Evolutionary conservation across 2,888 invertebrate genomes (phyloP).

Genomic region (Drosophila nigricruria): DNA sequence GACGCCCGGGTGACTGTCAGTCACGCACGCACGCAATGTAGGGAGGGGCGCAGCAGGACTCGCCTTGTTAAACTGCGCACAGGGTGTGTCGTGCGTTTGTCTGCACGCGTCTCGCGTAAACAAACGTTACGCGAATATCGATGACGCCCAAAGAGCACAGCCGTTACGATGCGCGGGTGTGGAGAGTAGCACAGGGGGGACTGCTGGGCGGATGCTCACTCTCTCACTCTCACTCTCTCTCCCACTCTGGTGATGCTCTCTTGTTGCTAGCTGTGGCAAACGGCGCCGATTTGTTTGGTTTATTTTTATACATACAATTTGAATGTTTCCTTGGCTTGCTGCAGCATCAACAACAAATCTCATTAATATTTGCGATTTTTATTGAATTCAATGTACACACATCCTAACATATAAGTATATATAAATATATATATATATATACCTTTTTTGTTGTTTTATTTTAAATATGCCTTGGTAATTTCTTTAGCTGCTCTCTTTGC

Average conservation of each 20-base stretch:
- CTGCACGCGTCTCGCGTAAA: conserved; percentile 43
- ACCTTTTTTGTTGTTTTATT: conserved; percentile 5
- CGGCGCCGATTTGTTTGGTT: conserved; percentile 58
- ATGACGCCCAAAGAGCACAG: conserved; percentile 41
- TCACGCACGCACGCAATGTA: conserved; percentile 33
- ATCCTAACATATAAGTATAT: conserved; percentile 10
- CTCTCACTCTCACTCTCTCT: conserved; percentile 14
- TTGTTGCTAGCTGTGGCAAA: conserved; percentile 53
- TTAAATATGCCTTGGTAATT: conserved; percentile 44
- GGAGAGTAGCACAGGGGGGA: not conserved
- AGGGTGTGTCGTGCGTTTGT: conserved; percentile 49
- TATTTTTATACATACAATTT: conserved; percentile 50
- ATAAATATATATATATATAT: conserved; percentile 6
- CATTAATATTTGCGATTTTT: conserved; percentile 62
- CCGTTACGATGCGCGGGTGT: conserved; percentile 12
- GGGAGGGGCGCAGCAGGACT: conserved; percentile 14
- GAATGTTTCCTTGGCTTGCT: conserved; percentile 48
- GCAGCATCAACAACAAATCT: conserved; percentile 41
- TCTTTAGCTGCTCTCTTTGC: conserved; percentile 29
- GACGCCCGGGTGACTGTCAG: conserved; percentile 26
- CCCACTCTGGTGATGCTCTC: conserved; percentile 30
- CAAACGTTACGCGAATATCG: conserved; percentile 51
- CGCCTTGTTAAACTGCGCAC: conserved; percentile 30
- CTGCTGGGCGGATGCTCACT: conserved; percentile 39
- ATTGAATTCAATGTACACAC: conserved; percentile 47